phyloP scores from a whole-genome alignment of 2,888 invertebrate genomes.

The Ochlodes sylvanus region DNA sequence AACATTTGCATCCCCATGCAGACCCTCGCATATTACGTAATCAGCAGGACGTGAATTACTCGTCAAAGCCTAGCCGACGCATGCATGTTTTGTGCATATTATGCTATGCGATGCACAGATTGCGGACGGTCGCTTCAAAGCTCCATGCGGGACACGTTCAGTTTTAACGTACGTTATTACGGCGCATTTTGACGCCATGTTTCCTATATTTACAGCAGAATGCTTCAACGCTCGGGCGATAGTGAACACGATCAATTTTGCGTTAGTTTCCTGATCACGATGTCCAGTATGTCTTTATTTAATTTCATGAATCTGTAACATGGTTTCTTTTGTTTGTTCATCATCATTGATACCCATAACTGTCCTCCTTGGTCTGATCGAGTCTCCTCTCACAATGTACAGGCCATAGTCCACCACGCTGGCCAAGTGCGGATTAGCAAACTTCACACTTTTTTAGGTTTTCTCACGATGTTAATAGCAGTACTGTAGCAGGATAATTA shows the following conservation, averaged over 20 bases:
- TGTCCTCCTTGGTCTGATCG: no score
- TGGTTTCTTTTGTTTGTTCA: no score
- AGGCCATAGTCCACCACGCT: no score
- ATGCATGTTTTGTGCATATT: slow-evolving; percentile 10
- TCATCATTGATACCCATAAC: no score
- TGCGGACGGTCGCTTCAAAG: slow-evolving; percentile 1
- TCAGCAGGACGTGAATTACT: slow-evolving; percentile 7
- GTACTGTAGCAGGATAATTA: no score
- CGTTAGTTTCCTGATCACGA: background rate
- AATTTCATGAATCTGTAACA: background rate
- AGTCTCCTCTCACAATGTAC: no score
- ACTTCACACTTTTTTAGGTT: no score
- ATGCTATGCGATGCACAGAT: slow-evolving; percentile 8
- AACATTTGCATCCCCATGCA: background rate
- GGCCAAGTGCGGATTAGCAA: no score
- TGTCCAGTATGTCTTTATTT: background rate
- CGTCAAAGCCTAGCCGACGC: slow-evolving; percentile 5
- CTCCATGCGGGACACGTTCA: slow-evolving; percentile 8
- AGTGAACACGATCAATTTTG: background rate
- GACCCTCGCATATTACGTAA: background rate
- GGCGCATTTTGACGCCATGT: slow-evolving; percentile 7
- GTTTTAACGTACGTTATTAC: slow-evolving; percentile 18
- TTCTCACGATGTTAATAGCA: no score
- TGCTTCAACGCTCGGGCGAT: background rate
- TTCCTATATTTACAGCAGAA: background rate